Percentiles rank a stretch among this genome's conserved stretches.
Conservation (phyloP, 2,888 invertebrate species). For the Loripinus fragilis region DNA sequence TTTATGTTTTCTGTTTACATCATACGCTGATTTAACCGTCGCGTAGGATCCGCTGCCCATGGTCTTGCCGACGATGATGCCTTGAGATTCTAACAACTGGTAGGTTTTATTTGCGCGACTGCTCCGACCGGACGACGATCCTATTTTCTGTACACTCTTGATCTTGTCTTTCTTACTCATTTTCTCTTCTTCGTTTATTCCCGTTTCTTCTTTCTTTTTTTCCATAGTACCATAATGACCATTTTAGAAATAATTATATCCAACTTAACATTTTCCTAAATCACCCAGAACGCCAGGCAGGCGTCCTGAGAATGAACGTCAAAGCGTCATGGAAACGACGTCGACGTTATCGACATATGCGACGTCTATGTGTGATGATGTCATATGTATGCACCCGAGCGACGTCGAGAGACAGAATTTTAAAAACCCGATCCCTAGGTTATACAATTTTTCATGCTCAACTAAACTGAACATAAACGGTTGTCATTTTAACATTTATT, state of each 20-base stretch:
- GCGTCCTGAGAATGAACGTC: conserved; percentile 12
- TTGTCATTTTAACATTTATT: too few relatives aligned
- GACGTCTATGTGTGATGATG: too few relatives aligned
- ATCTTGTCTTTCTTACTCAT: background rate
- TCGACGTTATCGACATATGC: too few relatives aligned
- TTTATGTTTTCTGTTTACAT: conserved; percentile 72
- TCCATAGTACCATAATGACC: conserved; percentile 10
- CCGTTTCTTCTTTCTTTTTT: conserved; percentile 9
- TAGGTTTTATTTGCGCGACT: conserved; percentile 38
- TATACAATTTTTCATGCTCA: too few relatives aligned
- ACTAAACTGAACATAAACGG: too few relatives aligned
- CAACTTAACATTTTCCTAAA: background rate
- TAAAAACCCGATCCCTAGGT: too few relatives aligned
- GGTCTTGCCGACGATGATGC: conserved; percentile 75
- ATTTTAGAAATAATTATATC: background rate
- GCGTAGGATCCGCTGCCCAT: conserved; percentile 81
- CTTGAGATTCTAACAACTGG: conserved; percentile 69
- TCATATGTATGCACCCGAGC: too few relatives aligned
- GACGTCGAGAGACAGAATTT: too few relatives aligned
- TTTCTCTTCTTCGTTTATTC: conserved; percentile 2
- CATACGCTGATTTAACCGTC: conserved; percentile 78
- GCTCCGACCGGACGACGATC: background rate
- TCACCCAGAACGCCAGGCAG: conserved; percentile 10
- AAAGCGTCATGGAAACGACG: background rate
- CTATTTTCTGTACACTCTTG: background rate